A percentile compares a stretch with the other conserved stretches of the same genome.
Conservation (phyloP, 1,140 invertebrate genomes). For the Andricus grossulariae region DNA sequence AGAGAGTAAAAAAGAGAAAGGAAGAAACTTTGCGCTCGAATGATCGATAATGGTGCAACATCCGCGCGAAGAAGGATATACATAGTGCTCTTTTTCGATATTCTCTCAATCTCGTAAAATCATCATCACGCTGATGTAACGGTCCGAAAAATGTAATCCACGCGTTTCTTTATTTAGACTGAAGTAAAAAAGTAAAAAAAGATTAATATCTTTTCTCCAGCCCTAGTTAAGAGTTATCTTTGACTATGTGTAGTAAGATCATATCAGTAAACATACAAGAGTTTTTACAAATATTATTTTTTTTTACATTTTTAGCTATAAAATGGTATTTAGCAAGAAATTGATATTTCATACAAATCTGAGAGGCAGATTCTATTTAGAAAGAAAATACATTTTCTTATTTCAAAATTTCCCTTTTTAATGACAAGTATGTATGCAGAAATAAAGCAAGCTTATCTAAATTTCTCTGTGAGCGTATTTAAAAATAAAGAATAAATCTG, state of each 20-base stretch:
- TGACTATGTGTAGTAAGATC: slow-evolving; percentile 38
- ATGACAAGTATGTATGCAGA: no score
- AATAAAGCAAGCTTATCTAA: no score
- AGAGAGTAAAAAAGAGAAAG: slow-evolving; percentile 42
- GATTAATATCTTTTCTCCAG: slow-evolving; percentile 36
- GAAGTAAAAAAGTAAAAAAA: not conserved
- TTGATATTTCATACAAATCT: no score
- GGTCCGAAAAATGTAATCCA: slow-evolving; percentile 39
- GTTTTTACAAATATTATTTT: no score
- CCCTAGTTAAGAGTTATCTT: slow-evolving; percentile 39
- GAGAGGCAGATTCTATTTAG: no score
- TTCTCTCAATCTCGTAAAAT: slow-evolving; percentile 40
- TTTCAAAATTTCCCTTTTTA: no score
- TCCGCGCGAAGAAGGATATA: slow-evolving; percentile 49
- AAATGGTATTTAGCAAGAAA: no score
- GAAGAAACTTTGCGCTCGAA: slow-evolving; percentile 42
- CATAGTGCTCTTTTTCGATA: slow-evolving; percentile 40
- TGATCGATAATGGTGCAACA: slow-evolving; percentile 60
- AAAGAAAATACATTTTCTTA: no score
- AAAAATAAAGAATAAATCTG: not conserved
- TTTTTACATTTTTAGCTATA: no score
- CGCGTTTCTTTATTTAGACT: not conserved
- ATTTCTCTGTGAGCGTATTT: no score
- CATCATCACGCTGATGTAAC: slow-evolving; percentile 43
- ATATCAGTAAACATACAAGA: slow-evolving; percentile 27